Conservation (phyloP, 1,140 invertebrate species). For the Drosophila rufa region DNA sequence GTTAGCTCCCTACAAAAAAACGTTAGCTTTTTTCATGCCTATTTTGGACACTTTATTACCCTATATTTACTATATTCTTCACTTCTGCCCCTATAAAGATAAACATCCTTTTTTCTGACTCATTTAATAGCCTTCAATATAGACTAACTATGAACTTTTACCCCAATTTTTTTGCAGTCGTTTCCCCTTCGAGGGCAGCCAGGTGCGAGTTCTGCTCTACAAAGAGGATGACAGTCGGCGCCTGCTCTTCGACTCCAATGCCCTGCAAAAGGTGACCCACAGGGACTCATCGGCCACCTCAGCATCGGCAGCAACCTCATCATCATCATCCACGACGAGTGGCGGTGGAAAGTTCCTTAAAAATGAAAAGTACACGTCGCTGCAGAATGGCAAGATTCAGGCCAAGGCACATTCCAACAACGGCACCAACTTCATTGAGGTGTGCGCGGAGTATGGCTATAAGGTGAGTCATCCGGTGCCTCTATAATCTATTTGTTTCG, state of each 20-base stretch:
- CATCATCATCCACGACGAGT: constrained; percentile 15
- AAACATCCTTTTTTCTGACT: neutral
- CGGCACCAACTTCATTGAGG: constrained; percentile 74
- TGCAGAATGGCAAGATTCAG: constrained; percentile 72
- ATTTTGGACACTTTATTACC: neutral
- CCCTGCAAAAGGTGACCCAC: constrained; percentile 87
- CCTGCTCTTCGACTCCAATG: constrained; percentile 93
- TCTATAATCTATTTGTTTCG: neutral
- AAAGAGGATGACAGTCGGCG: constrained; percentile 93
- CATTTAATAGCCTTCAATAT: neutral
- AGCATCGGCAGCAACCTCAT: constrained; percentile 21
- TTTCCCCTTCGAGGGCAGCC: constrained; percentile 87
- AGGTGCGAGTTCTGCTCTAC: constrained; percentile 92
- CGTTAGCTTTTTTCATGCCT: no score
- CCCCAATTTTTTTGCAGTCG: constrained; percentile 67
- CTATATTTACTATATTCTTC: neutral
- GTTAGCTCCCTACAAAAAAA: no score
- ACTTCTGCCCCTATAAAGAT: neutral
- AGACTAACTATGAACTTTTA: neutral
- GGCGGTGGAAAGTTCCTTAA: constrained; percentile 67
- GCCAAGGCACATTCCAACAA: constrained; percentile 81
- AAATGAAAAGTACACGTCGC: constrained; percentile 68
- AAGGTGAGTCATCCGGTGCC: constrained; percentile 57
- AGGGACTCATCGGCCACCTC: constrained; percentile 60
- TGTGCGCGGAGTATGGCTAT: constrained; percentile 79